Percentiles rank a stretch among this genome's conserved stretches.
phyloP scores from a whole-genome alignment of 1,140 invertebrate species.

The Eupristina koningsbergeri region DNA sequence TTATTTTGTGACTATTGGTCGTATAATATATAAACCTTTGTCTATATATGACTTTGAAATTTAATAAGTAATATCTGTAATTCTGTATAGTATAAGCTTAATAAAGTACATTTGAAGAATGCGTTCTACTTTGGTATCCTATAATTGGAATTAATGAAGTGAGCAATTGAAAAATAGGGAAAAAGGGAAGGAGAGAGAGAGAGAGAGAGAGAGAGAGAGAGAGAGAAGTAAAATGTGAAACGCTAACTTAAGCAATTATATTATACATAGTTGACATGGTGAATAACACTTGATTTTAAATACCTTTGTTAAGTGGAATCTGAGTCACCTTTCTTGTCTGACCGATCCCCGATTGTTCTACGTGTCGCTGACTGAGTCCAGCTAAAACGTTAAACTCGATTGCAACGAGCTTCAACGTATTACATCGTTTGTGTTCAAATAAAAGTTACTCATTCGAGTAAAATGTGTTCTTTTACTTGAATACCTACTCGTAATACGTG shows the following conservation, averaged over 20 bases:
- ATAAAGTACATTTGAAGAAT: neutral
- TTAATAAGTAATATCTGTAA: no score
- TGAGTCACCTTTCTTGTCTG: conserved; percentile 3
- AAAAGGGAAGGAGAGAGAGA: neutral
- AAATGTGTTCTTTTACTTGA: neutral
- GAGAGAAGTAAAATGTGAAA: neutral
- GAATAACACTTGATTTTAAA: conserved; percentile 14
- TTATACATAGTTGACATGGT: neutral
- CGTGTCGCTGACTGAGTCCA: neutral
- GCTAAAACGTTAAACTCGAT: neutral
- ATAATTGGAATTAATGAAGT: conserved; percentile 43
- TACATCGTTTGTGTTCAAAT: neutral
- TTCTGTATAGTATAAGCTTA: neutral
- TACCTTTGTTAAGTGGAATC: neutral
- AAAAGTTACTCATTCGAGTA: neutral
- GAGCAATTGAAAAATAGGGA: neutral
- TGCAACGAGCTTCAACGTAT: neutral
- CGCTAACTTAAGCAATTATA: conserved; percentile 12
- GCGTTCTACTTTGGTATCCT: neutral
- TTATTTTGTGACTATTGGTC: no score
- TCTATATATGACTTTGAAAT: no score
- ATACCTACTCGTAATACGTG: neutral
- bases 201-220: neutral
- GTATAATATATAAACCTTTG: no score
- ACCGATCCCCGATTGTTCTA: conserved; percentile 42